phyloP scores from a whole-genome alignment of 2,888 invertebrate species.

The Protonemura montana region DNA sequence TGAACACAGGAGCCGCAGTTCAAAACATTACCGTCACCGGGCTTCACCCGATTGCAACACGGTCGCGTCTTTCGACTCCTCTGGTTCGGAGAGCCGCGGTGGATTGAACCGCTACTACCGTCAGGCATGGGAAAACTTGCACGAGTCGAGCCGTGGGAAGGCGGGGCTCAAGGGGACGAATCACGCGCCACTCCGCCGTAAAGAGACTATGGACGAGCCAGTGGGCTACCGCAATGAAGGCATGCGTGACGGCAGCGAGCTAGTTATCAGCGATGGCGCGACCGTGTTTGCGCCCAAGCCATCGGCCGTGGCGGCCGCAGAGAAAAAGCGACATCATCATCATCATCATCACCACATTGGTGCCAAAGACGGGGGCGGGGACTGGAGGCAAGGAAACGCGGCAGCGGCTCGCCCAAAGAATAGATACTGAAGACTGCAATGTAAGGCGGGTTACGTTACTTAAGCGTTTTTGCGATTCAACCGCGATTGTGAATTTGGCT shows the following conservation, averaged over 20 bases:
- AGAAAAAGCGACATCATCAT: slow-evolving; percentile 74
- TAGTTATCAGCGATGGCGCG: slow-evolving; percentile 73
- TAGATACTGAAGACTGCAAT: slow-evolving; percentile 42
- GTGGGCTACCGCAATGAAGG: slow-evolving; percentile 67
- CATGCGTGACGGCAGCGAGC: slow-evolving; percentile 76
- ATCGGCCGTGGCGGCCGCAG: slow-evolving; percentile 52
- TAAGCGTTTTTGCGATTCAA: neutral
- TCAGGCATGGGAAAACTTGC: slow-evolving; percentile 92
- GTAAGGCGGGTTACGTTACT: neutral
- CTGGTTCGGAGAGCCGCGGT: slow-evolving; percentile 80
- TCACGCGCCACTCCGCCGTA: slow-evolving; percentile 70
- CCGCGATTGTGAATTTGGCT: neutral
- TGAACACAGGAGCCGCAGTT: slow-evolving; percentile 73
- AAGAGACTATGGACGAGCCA: slow-evolving; percentile 76
- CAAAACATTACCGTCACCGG: slow-evolving; percentile 87
- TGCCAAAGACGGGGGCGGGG: slow-evolving; percentile 41
- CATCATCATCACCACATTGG: slow-evolving; percentile 70
- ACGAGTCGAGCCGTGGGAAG: slow-evolving; percentile 66
- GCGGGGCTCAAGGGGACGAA: slow-evolving; percentile 52
- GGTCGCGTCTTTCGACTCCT: slow-evolving; percentile 88
- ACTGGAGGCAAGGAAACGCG: slow-evolving; percentile 45
- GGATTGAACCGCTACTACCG: slow-evolving; percentile 88
- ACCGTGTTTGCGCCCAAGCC: slow-evolving; percentile 52
- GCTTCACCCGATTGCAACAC: slow-evolving; percentile 91
- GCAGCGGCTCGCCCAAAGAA: slow-evolving; percentile 41